Evolutionary conservation across 2,113 vertebrate species (phyloP).

Genomic region (Oceanites oceanicus): DNA sequence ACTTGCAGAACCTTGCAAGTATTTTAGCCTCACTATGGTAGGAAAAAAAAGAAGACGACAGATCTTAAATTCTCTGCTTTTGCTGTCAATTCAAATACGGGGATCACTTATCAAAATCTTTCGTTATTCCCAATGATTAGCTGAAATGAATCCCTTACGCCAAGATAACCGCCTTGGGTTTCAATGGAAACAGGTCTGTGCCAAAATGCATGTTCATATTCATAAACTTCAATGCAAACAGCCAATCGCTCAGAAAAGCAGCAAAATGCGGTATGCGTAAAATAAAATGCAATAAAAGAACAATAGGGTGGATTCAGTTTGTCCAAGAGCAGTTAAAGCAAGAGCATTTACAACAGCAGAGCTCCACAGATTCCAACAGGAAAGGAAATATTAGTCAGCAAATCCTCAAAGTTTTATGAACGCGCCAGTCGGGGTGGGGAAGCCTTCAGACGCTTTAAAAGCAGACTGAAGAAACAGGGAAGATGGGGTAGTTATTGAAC

Average conservation of each 20-base stretch:
- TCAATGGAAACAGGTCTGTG: background rate
- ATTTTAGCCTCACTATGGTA: background rate
- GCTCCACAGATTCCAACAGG: background rate
- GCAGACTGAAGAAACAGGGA: background rate
- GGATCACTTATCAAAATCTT: background rate
- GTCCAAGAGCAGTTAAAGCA: background rate
- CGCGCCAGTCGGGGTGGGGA: background rate
- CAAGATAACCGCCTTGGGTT: background rate
- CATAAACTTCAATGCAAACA: background rate
- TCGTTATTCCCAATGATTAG: background rate
- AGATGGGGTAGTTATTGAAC: background rate
- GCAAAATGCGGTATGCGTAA: background rate
- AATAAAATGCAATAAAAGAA: background rate
- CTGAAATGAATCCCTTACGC: background rate
- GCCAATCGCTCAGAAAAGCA: background rate
- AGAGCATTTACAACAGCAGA: background rate
- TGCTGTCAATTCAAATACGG: background rate
- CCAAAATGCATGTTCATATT: background rate
- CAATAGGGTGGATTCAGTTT: background rate
- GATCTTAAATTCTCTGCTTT: background rate
- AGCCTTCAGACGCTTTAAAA: background rate
- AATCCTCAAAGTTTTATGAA: background rate
- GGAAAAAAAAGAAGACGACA: fast-evolving
- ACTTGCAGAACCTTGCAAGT: background rate
- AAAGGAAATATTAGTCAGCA: background rate